Base-by-base conservation (phyloP, 1,140 invertebrate genomes). In the Diabrotica virgifera region DNA sequence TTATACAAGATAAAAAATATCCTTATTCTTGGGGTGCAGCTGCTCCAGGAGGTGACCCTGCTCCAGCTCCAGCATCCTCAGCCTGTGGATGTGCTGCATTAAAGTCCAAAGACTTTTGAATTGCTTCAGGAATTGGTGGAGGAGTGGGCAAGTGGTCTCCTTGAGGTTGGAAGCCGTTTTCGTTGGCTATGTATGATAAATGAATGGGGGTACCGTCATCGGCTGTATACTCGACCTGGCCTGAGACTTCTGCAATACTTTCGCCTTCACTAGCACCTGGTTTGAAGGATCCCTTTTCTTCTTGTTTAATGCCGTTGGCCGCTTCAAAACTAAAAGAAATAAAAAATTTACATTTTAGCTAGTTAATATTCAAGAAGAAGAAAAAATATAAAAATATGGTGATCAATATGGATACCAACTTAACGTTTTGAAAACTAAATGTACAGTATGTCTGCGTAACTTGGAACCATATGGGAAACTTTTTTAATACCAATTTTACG, bases 71-170 rank as follows among this genome's bases (percentile, higher is more conserved):
- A 24, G 24, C 40, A 46, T 57, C 55, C 35, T 56, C 36, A 12
- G 59, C 65, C 38, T 63, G 62, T 11, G 69, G 69, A 64, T 70
- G 65, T 8, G 65, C 69, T 3, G 69, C 69, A 54, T 65, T 67
- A 38, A 65, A 70, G 56, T 70, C 66, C 8, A 70, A 60, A 65
- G 88, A 83, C 65, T 82, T 84, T 66, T 83, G 83, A 62, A 90
- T 90, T 2, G 86, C 87, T 59, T 81, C 83, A 7, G 89, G 89
- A 50, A 90, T 85, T 13, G 89, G 88, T 0, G 89, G 89, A 4
- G 89, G 83, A 3, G 89, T 90, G 13, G 88, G 88, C 0, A 89
- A 74, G 67, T 87, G 85, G 35, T 82, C 82, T 10, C 87, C 87
- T 52, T 82, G 79, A 5, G 87, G 86, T 66, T 86, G 83, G 71